These are phyloP conservation scores for Battus philenor DNA, from an alignment of 1,140 invertebrate genomes.

Conservation along the genomic window DNA sequence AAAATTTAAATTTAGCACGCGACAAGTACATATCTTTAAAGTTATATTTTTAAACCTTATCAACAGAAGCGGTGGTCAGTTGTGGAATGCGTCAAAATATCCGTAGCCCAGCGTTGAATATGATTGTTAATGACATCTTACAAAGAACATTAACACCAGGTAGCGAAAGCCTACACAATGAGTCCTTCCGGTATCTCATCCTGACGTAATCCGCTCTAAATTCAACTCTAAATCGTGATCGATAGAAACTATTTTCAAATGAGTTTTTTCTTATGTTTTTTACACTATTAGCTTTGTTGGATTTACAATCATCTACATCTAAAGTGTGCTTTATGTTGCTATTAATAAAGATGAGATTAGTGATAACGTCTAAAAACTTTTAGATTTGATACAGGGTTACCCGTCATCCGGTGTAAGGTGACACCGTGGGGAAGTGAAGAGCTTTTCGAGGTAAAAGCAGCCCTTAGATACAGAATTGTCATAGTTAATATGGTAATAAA, in stretches of 20 bases:
- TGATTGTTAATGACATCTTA: constrained; percentile 56
- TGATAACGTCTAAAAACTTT: constrained; percentile 25
- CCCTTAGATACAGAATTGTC: constrained; percentile 32
- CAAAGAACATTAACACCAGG: constrained; percentile 70
- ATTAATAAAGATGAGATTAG: constrained; percentile 22
- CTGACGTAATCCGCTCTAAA: constrained; percentile 2
- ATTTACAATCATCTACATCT: no score
- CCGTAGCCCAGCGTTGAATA: constrained; percentile 28
- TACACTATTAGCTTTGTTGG: no score
- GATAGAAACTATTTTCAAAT: no score
- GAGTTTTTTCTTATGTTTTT: no score
- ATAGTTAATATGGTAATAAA: constrained; percentile 32
- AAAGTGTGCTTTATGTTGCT: constrained; percentile 21
- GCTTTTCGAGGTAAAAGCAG: constrained; percentile 42
- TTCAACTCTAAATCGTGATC: constrained; percentile 12
- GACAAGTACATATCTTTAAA: no score
- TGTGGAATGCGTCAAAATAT: not conserved
- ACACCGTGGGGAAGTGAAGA: constrained; percentile 63
- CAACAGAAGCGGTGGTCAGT: no score
- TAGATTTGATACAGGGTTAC: constrained; percentile 47
- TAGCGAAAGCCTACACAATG: constrained; percentile 63
- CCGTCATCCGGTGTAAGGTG: constrained; percentile 66
- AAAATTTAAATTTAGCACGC: no score
- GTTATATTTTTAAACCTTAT: no score
- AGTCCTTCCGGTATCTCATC: constrained; percentile 60